Base-by-base conservation (phyloP, 2,888 invertebrate genomes). In the Melangyna quadrimaculata region DNA sequence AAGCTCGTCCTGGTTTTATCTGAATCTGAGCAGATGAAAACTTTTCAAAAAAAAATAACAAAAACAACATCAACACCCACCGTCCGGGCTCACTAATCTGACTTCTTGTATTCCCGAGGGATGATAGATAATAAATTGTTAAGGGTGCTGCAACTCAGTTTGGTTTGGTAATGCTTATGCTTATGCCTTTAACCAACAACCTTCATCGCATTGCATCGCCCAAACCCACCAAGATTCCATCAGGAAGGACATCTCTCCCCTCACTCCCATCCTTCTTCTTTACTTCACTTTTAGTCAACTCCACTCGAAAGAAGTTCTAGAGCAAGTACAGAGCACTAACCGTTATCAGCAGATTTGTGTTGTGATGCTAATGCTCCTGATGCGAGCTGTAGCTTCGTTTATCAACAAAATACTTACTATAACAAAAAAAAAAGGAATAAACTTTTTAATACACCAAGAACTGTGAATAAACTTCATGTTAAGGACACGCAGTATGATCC, bases 311-410 rank as follows among this genome's bases (percentile, higher is more conserved):
- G 59, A 80, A 81, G 19, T 81, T 86, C 77, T 70, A 57, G 14
- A 81, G 71, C 80, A 71, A 75, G 69, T 74, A 74, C 74, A 71
- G 43, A 80, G 77, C 81, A 81, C 86, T 86, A 84, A 84, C 84
- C 84, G 81, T 86, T 86, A 86, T 86, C 86, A 86, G 77, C 81
- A 86, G 81, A 81, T 86, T 86, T 86, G 86, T 81, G 77, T 81
- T 86, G 81, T 81, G 86, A 86, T 86, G 86, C 81, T 86, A 86
- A 86, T 86, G 86, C 77, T 83, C 77, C 73, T 84, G 77, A 75
- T 86, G 79, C 77, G 77, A 87, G 77, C 73, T 78, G 65, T 70
- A 81, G 77, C 81, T 81, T 75, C 71, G 65, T 86, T 75, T 86
- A 87, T 69, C 48, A 82, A 69, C 71, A 51, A 79, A 77, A 63